Conservation (phyloP, 2,888 invertebrate genomes). For the Hydropsyche betteni region DNA sequence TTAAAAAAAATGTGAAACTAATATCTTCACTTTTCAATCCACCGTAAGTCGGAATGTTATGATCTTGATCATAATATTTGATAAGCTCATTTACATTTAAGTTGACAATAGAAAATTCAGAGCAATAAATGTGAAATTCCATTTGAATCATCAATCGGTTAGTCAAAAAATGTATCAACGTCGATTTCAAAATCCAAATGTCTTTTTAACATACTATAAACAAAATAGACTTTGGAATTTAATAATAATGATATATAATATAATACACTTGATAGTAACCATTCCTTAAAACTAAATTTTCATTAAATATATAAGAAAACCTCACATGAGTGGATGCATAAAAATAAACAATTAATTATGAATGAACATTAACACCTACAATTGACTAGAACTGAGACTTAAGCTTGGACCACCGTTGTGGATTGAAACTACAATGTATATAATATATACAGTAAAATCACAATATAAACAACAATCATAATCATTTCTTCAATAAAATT, state of each 20-base stretch:
- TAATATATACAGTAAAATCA: slow-evolving; percentile 1
- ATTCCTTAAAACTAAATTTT: slow-evolving; percentile 15
- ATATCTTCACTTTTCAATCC: too few relatives aligned
- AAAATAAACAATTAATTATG: neutral
- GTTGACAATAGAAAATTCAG: slow-evolving; percentile 34
- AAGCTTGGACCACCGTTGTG: slow-evolving; percentile 28
- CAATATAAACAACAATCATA: too few relatives aligned
- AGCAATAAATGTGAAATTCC: slow-evolving; percentile 30
- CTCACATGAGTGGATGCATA: slow-evolving; percentile 4
- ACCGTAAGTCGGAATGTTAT: too few relatives aligned
- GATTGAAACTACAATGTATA: slow-evolving; percentile 8
- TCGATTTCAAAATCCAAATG: neutral
- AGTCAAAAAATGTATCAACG: neutral
- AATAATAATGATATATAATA: slow-evolving; percentile 11
- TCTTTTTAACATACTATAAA: slow-evolving; percentile 5
- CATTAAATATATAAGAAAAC: slow-evolving; percentile 18
- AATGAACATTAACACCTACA: slow-evolving; percentile 23
- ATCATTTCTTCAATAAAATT: too few relatives aligned
- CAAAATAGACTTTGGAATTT: slow-evolving; percentile 21
- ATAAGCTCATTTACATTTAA: slow-evolving; percentile 27
- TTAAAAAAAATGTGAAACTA: too few relatives aligned
- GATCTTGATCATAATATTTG: slow-evolving; percentile 33
- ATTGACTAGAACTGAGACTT: slow-evolving; percentile 33
- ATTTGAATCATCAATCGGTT: slow-evolving; percentile 30
- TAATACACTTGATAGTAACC: slow-evolving; percentile 14